Evolutionary conservation across 2,113 vertebrate species (phyloP), one percentile per base, ranked within the genome.

Genomic region (Acrocephalus kingi): DNA sequence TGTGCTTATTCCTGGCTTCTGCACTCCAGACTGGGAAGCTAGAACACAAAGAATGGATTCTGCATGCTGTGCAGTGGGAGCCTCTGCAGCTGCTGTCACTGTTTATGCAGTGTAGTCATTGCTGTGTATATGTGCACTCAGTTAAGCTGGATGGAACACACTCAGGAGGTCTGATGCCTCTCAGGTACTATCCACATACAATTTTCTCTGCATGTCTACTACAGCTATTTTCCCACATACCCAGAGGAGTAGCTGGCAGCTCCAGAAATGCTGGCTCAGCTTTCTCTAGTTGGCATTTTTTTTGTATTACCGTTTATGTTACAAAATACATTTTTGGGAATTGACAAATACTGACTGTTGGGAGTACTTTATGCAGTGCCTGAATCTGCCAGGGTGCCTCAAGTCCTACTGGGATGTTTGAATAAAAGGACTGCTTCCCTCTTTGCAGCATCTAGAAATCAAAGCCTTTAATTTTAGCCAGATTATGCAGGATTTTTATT

Each of bases 101-200:
- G 33, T 46, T 56, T 4, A 23, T 4, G 5, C 35, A 6, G 20
- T 6, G 4, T 33, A 56, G 46, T 30, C 27, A 12, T 35, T 61
- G 30, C 69, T 84, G 9, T 45, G 3, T 51, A 0, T 39, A 11
- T 0, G 0, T 37, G 33, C 68, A 3, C 4, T 4, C 9, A 19
- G 31, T 73, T 81, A 11, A 62, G 15, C 14, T 63, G 68, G 6
- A 9, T 86, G 24, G 68, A 68, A 22, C 10, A 5, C 35, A 8
- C 25, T 84, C n/a, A 39, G 37, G 48, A 37, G 15, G 9, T 73
- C 39, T 84, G 15, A 28, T 20, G 59, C 45, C 48, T 89, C 56
- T 63, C 17, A 24, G 21, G 24, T 55, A 20, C 22, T 31, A 28
- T 9, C 23, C 28, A 23, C 41, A 18, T 0, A 4, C 0, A 1